phyloP scores from a whole-genome alignment of 1,140 invertebrate genomes.

The Archegozetes longisetosus region DNA sequence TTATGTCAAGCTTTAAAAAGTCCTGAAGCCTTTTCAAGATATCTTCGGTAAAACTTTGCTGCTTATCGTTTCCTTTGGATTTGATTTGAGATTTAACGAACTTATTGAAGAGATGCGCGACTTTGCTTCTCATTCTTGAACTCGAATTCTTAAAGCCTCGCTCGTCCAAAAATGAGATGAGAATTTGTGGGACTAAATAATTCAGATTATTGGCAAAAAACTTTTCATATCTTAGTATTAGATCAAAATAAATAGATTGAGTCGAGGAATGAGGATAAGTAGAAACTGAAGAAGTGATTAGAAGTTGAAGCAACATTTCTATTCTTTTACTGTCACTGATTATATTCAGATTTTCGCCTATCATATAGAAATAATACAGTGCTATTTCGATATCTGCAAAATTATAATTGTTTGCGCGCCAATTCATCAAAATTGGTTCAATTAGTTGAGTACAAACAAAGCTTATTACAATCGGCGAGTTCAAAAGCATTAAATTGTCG shows the following conservation, averaged over 20 bases:
- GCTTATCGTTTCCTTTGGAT: slow-evolving; percentile 11
- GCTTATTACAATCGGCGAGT: slow-evolving; percentile 28
- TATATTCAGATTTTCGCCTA: slow-evolving; percentile 31
- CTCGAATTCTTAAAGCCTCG: slow-evolving; percentile 34
- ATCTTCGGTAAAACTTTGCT: slow-evolving; percentile 33
- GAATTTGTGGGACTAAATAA: slow-evolving; percentile 8
- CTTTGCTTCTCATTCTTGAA: slow-evolving; percentile 34
- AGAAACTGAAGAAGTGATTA: slow-evolving; percentile 25
- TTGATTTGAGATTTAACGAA: slow-evolving; percentile 36
- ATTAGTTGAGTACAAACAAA: slow-evolving; percentile 11
- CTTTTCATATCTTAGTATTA: slow-evolving; percentile 36
- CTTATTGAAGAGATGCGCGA: slow-evolving; percentile 37
- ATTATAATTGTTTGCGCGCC: background rate
- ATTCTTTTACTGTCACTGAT: slow-evolving; percentile 5
- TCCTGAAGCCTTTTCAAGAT: slow-evolving; percentile 36
- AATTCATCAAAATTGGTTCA: slow-evolving; percentile 2
- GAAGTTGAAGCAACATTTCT: slow-evolving; percentile 19
- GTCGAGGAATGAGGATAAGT: background rate
- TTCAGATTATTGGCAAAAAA: slow-evolving; percentile 30
- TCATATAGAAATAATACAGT: slow-evolving; percentile 35
- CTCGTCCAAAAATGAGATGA: slow-evolving; percentile 35
- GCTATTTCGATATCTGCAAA: slow-evolving; percentile 38
- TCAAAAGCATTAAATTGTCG: slow-evolving; percentile 33
- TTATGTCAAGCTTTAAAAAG: slow-evolving; percentile 30
- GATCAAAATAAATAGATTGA: slow-evolving; percentile 13